Evolutionary conservation across 1,140 invertebrate species (phyloP).

Genomic region (Eupristina koningsbergeri): DNA sequence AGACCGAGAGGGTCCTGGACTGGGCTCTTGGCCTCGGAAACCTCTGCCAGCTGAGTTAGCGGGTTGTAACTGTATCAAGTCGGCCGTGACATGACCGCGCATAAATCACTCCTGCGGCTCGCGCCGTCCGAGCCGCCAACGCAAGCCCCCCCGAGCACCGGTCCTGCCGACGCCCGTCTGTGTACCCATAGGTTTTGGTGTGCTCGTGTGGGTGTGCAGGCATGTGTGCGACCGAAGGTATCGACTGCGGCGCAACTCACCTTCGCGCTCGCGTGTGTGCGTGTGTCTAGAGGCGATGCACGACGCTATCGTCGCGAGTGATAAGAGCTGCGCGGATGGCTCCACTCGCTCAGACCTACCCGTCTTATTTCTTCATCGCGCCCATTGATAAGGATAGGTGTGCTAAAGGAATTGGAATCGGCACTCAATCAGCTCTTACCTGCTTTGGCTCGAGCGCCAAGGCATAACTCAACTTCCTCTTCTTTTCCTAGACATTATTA

Average conservation of each 20-base stretch:
- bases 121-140: slow-evolving; percentile 52
- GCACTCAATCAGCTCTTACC: background rate
- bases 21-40: slow-evolving; percentile 35
- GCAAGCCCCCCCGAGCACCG: too few relatives aligned
- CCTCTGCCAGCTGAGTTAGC: slow-evolving; percentile 64
- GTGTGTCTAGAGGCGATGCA: too few relatives aligned
- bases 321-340: background rate
- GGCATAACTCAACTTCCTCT: too few relatives aligned
- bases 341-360: background rate
- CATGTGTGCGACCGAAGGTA: background rate
- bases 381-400: background rate
- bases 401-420: background rate
- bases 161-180: too few relatives aligned
- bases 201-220: too few relatives aligned
- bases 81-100: slow-evolving; percentile 68
- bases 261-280: too few relatives aligned
- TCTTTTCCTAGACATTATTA: too few relatives aligned
- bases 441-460: too few relatives aligned
- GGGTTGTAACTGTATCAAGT: slow-evolving; percentile 72
- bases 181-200: too few relatives aligned
- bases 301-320: background rate
- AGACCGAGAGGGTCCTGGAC: slow-evolving; percentile 12
- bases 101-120: slow-evolving; percentile 64
- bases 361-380: background rate
- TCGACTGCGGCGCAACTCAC: background rate